phyloP scores from a whole-genome alignment of 1,140 invertebrate genomes.

The Atta cephalotes region DNA sequence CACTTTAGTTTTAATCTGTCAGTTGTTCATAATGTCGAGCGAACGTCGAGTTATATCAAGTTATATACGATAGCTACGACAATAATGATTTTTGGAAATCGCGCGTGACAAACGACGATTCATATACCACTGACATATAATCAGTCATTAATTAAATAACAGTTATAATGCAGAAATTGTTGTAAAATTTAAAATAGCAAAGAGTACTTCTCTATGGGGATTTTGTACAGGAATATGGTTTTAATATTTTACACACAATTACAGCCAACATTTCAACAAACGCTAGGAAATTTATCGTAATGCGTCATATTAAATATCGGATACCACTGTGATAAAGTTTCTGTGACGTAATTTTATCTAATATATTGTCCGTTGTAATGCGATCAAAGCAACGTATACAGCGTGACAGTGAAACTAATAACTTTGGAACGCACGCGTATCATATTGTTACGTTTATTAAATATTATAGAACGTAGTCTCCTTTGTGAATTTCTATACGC shows the following conservation, averaged over 20 bases:
- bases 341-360: slow-evolving; percentile 61
- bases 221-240: slow-evolving; percentile 18
- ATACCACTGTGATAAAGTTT: slow-evolving; percentile 56
- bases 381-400: slow-evolving; percentile 51
- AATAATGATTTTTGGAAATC: slow-evolving; percentile 47
- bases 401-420: slow-evolving; percentile 56
- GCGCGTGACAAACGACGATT: slow-evolving; percentile 39
- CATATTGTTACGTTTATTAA: slow-evolving; percentile 62
- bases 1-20: slow-evolving; percentile 77
- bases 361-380: slow-evolving; percentile 54
- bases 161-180: slow-evolving; percentile 6
- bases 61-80: not conserved
- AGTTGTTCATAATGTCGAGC: slow-evolving; percentile 63
- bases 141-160: slow-evolving; percentile 47
- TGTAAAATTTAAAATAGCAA: slow-evolving; percentile 37
- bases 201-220: slow-evolving; percentile 11
- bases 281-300: slow-evolving; percentile 51
- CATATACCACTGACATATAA: not conserved
- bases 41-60: slow-evolving; percentile 46
- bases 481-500: slow-evolving; percentile 59
- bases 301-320: slow-evolving; percentile 59
- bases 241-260: slow-evolving; percentile 40
- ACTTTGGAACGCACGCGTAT: slow-evolving; percentile 45
- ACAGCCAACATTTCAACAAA: slow-evolving; percentile 35
- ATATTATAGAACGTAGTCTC: slow-evolving; percentile 67